Base-by-base conservation (phyloP, 1,140 invertebrate species). In the Neuroterus valhalla region DNA sequence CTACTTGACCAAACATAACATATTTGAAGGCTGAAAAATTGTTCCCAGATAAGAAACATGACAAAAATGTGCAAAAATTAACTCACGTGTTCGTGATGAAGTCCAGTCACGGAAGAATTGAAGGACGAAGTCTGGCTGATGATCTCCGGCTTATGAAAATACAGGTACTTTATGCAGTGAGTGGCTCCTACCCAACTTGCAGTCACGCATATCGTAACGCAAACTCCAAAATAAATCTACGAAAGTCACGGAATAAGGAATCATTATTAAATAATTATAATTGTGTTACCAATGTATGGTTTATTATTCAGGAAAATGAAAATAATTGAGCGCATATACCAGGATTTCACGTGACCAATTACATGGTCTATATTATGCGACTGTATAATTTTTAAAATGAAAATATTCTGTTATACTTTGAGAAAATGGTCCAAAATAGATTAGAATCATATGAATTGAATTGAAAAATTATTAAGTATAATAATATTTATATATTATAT, bases 121-220 rank as follows among this genome's bases (percentile, higher is more conserved):
- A 87, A 84, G 77, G 90, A 87, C 17, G 86, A 71, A 11, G 81
- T 81, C 48, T 84, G 77, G 38, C 42, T 85, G 17, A 80, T 70
- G 66, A 75, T 81, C 45, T 86, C 85, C 21, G 91, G 89, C 81
- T 92, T 89, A 71, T 88, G 79, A 78, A 94, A 90, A 86, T 96
- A 97, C 84, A 96, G 92, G 85, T 96, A 95, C 90, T 97, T 97
- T 77, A 97, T 95, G 85, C 94, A 94, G 85, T 97, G 96, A 3
- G 96, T 96, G 11, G 95, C 94, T 12, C 95, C 96, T 31, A 97
- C 96, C 96, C 96, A 97, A n/a, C 95, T 95, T 15, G 93, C 93
- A 21, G 96, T 96, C 66, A 97, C 93, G 77, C 94, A 93, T 55
- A 95, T 91, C 43, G 95, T 97, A 71, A 97, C 95, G 87, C 96